phyloP scores from a whole-genome alignment of 1,140 invertebrate genomes.

The Apis dorsata region DNA sequence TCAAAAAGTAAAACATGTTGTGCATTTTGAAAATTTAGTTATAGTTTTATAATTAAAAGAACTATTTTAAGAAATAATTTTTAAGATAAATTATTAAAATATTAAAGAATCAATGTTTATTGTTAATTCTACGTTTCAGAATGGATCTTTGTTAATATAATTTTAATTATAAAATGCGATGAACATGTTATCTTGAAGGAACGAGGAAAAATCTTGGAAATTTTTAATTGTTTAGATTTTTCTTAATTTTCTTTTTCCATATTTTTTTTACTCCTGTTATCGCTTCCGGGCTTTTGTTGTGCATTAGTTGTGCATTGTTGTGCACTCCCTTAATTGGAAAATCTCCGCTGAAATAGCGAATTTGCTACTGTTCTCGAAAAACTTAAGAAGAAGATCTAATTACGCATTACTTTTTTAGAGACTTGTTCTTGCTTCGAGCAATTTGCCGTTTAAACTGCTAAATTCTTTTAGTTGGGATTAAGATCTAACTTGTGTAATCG shows the following conservation, averaged over 20 bases:
- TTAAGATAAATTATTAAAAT: too few species aligned
- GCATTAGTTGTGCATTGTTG: too few species aligned
- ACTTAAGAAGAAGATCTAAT: slow-evolving; percentile 2
- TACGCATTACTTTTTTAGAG: neutral
- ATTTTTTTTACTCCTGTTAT: neutral
- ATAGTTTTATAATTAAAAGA: too few species aligned
- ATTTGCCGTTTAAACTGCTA: neutral
- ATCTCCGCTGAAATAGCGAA: neutral
- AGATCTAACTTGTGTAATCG: neutral
- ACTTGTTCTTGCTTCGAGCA: neutral
- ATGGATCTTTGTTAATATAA: too few species aligned
- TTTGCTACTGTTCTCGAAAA: neutral
- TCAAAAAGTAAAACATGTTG: too few species aligned
- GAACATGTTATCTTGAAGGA: neutral
- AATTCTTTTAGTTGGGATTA: neutral
- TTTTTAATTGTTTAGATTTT: slow-evolving; percentile 10
- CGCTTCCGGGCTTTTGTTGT: neutral
- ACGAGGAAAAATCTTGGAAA: neutral
- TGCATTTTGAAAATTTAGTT: too few species aligned
- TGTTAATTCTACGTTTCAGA: neutral
- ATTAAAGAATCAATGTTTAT: too few species aligned
- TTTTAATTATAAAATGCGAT: neutral
- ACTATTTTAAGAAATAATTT: too few species aligned
- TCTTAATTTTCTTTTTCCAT: neutral
- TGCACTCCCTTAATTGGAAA: neutral